Percentiles rank a stretch among this genome's conserved stretches.
phyloP scores from a whole-genome alignment of 1,140 invertebrate species.

The Heliothis virescens region DNA sequence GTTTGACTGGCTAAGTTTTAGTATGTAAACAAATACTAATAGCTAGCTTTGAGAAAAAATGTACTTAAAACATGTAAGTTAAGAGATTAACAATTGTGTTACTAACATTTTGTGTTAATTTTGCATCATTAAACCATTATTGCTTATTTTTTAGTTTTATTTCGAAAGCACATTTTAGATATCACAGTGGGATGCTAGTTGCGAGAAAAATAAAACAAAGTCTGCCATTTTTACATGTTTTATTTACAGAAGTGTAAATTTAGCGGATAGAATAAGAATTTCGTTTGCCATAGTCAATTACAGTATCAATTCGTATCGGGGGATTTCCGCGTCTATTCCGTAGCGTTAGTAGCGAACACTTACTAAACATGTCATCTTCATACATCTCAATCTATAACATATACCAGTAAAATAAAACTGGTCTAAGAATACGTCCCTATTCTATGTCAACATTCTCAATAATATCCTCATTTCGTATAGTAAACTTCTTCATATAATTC shows the following conservation, averaged over 20 bases:
- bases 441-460: conserved; percentile 22
- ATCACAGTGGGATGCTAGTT: neutral
- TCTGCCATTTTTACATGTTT: conserved; percentile 55
- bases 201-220: conserved; percentile 30
- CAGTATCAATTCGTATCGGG: conserved; percentile 42
- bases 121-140: conserved; percentile 53
- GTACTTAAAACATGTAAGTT: conserved; percentile 51
- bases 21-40: conserved; percentile 19
- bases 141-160: conserved; percentile 54
- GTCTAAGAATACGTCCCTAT: conserved; percentile 16
- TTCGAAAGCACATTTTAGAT: conserved; percentile 1
- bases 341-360: conserved; percentile 10
- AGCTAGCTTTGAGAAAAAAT: conserved; percentile 25
- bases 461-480: neutral
- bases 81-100: conserved; percentile 50
- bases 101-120: conserved; percentile 47
- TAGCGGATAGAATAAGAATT: conserved; percentile 58
- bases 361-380: neutral
- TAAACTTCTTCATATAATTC: neutral
- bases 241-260: conserved; percentile 74
- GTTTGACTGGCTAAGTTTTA: conserved; percentile 6
- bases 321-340: neutral
- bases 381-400: conserved; percentile 14
- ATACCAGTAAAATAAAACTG: conserved; percentile 30
- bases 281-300: conserved; percentile 55